Percentiles rank a stretch among this genome's conserved stretches.
phyloP scores from a whole-genome alignment of 2,113 vertebrate species.

The western clawed frog (Xenopus tropicalis) region UCB_Xtro_10.0 CM004447.2:31371501-31372000 shows the following conservation, averaged over 20 bases:
- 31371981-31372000: slow-evolving; percentile 28
- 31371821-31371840: slow-evolving; percentile 3
- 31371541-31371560: no score
- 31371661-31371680: no score
- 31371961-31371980: slow-evolving; percentile 6
- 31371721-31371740: not conserved
- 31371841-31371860: not conserved
- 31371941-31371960: slow-evolving; percentile 1
- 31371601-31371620: no score
- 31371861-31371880: not conserved
- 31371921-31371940: slow-evolving; percentile 14
- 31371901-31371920: slow-evolving; percentile 3
- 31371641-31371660: no score
- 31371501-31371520: no score
- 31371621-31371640: no score
- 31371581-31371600: no score
- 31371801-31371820: not conserved
- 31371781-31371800: not conserved
- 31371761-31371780: not conserved
- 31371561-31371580: no score
- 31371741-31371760: not conserved
- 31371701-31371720: not conserved
- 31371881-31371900: slow-evolving; percentile 4
- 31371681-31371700: not conserved
- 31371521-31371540: no score